A percentile compares a stretch with the other conserved stretches of the same genome.
phyloP scores from a whole-genome alignment of 2,797 vertebrate genomes.

The Parotocinclus haroldoi region DNA sequence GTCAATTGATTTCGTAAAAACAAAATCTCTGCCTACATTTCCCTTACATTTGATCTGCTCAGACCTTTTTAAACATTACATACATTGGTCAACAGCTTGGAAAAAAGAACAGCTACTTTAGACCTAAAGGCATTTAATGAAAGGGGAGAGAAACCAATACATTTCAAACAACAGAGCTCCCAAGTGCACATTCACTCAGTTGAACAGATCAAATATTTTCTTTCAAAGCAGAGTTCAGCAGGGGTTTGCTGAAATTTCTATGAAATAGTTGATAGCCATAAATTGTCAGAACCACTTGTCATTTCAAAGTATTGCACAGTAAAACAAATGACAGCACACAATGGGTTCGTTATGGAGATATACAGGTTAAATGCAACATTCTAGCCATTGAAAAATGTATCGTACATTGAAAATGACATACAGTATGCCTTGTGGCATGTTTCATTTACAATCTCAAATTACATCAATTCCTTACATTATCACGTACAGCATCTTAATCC shows the following conservation, averaged over 20 bases:
- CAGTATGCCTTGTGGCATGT: too few species aligned
- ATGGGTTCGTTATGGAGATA: too few species aligned
- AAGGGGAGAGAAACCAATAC: conserved; percentile 33
- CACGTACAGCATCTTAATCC: too few species aligned
- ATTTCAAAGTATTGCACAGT: too few species aligned
- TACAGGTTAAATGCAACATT: too few species aligned
- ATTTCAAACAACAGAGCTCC: conserved; percentile 6
- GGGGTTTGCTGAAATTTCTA: conserved; percentile 12
- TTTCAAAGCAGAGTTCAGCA: conserved; percentile 7
- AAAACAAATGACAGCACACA: too few species aligned
- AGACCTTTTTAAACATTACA: conserved; percentile 42
- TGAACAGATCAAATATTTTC: conserved; percentile 4
- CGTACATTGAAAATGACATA: too few species aligned
- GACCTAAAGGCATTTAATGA: conserved; percentile 36
- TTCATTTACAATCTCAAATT: too few species aligned
- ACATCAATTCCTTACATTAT: too few species aligned
- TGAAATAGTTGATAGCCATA: background rate
- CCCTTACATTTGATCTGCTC: conserved; percentile 31
- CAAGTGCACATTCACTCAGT: conserved; percentile 12
- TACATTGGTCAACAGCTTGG: conserved; percentile 33
- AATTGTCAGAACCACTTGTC: background rate
- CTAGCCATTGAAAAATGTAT: too few species aligned
- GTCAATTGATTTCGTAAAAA: conserved; percentile 36
- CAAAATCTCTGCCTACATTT: conserved; percentile 20
- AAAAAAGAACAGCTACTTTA: conserved; percentile 34